Base-by-base conservation (phyloP, 2,888 invertebrate species). In the Trachelus stipa region DNA sequence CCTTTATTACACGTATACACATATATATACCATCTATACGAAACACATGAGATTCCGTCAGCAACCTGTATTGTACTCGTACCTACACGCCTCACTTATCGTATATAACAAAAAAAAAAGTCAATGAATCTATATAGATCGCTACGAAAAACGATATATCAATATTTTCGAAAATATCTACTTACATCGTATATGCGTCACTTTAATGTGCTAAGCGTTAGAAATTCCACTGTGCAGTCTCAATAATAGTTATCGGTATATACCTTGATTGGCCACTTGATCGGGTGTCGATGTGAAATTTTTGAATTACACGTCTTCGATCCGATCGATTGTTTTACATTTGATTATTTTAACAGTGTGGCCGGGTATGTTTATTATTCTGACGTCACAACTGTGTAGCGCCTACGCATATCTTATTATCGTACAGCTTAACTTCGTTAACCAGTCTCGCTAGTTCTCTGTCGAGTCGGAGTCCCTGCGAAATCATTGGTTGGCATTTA, bases 61-160 rank as follows among this genome's bases (percentile, higher is more conserved):
- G 81, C 84, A 82, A 83, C 80, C 82, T 82, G 82, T 84, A 83
- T 84, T 83, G 85, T 84, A 85, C 83, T 84, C 82, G 84, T 84
- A 85, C 82, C 82, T 86, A 86, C 84, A 85, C 83, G 83, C 85
- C 86, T 87, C 84, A 86, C 84, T 85, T 85, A 84, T 80, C 82
- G 79, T 82, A 80, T 40, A 15, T 40, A 40, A 4, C 1, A 12
- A 37, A 37, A 6, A 40, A 40, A 82, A 79, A 80, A 74, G 74
- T 79, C 15, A 40, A 40, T 40, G 15, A 40, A 40, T 40, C 79
- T 79, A 78, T 77, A 78, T 80, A 75, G 77, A 77, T 81, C 78
- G 80, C 80, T 77, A 73, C 77, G 77, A 80, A 77, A 79, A 79
- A 77, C 76, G 73, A 79, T 75, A 77, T 74, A 76, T 40, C 40